Evolutionary conservation across 2,113 vertebrate species (phyloP).

Genomic region (Coreoperca whiteheadi): DNA sequence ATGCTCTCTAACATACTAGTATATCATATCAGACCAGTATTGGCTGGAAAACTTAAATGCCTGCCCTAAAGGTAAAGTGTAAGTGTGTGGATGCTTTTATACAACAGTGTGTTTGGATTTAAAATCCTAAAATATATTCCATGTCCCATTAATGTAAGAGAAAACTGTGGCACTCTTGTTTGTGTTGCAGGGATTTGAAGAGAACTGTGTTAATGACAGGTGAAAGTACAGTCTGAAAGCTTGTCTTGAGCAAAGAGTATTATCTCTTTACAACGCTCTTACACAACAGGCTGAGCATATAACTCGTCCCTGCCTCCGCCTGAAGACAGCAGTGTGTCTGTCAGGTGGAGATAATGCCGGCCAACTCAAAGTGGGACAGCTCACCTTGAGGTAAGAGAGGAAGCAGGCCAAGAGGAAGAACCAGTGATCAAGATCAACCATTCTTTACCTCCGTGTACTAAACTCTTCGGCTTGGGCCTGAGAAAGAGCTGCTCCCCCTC

Average conservation of each 20-base stretch:
- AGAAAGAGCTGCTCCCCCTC: not conserved
- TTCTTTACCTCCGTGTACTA: constrained; percentile 36
- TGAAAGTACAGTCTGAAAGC: constrained; percentile 70
- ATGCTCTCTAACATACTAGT: constrained; percentile 55
- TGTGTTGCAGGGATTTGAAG: constrained; percentile 50
- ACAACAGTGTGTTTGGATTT: not conserved
- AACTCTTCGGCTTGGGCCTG: constrained; percentile 17
- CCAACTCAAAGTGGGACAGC: constrained; percentile 69
- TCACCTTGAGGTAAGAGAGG: constrained; percentile 58
- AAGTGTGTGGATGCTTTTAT: constrained; percentile 14
- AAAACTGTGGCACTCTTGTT: constrained; percentile 17
- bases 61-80: constrained; percentile 33
- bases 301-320: constrained; percentile 6
- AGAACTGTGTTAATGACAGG: constrained; percentile 69
- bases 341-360: constrained; percentile 18
- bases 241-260: constrained; percentile 68
- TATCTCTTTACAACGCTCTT: constrained; percentile 73
- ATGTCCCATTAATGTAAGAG: constrained; percentile 4
- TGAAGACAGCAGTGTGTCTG: constrained; percentile 43
- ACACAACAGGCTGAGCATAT: constrained; percentile 70
- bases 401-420: constrained; percentile 72
- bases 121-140: constrained; percentile 29
- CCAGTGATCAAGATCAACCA: constrained; percentile 62
- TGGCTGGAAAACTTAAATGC: constrained; percentile 48
- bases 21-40: constrained; percentile 51